A percentile compares a stretch with the other conserved stretches of the same genome.
Evolutionary conservation across 2,113 vertebrate species (phyloP).

Genomic region (Synodontis membranacea): DNA sequence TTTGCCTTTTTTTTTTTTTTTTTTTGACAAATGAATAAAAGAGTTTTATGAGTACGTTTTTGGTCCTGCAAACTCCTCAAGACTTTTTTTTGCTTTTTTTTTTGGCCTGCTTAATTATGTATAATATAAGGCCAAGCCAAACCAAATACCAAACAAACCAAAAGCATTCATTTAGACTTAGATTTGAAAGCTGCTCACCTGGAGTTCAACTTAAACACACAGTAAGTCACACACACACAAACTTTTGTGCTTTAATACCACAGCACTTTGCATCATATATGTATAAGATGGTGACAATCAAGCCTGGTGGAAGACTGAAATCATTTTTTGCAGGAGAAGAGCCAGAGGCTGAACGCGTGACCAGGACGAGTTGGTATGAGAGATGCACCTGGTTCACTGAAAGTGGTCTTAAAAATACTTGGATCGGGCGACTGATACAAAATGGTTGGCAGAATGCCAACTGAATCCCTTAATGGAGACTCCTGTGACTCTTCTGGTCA

Average conservation of each 20-base stretch:
- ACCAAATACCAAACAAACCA: background rate
- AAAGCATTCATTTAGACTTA: background rate
- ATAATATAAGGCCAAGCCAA: background rate
- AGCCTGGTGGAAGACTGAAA: background rate
- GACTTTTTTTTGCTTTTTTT: background rate
- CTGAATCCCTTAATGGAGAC: background rate
- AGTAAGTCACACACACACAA: background rate
- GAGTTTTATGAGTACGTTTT: background rate
- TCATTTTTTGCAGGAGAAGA: background rate
- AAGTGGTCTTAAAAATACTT: background rate
- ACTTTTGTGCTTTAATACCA: background rate
- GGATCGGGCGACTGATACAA: background rate
- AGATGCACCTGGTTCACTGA: background rate
- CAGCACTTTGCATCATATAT: background rate
- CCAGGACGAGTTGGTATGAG: background rate
- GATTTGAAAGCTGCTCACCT: background rate
- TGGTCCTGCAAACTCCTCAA: background rate
- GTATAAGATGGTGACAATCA: background rate
- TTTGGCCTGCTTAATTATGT: background rate
- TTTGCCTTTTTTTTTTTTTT: background rate
- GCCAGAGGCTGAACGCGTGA: background rate
- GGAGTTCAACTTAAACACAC: background rate
- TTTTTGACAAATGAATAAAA: background rate
- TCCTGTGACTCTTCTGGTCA: background rate
- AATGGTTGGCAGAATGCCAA: background rate